Conservation (phyloP, 2,888 invertebrate species). For the Meiosimyza decipiens region DNA sequence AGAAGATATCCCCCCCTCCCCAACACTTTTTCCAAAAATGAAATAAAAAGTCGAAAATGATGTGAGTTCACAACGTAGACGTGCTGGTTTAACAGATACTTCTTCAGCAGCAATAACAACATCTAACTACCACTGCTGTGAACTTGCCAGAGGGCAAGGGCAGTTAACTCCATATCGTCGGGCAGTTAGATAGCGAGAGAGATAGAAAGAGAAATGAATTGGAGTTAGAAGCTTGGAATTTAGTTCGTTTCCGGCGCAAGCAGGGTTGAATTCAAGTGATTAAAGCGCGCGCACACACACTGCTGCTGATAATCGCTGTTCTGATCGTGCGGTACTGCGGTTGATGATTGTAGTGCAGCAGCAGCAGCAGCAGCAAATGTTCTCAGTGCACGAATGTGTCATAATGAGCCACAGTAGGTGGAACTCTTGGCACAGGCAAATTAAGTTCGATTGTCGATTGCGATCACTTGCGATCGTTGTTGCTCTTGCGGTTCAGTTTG, state of each 20-base stretch:
- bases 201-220: too few species aligned
- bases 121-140: too few species aligned
- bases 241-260: conserved; percentile 35
- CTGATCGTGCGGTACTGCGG: conserved; percentile 2
- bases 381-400: conserved; percentile 35
- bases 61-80: too few species aligned
- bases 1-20: too few species aligned
- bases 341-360: not conserved
- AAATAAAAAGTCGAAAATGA: too few species aligned
- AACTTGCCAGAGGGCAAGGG: too few species aligned
- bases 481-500: not conserved
- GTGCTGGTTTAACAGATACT: too few species aligned
- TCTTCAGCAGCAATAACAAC: too few species aligned
- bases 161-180: too few species aligned
- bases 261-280: conserved; percentile 1
- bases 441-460: conserved; percentile 35
- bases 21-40: too few species aligned
- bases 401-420: conserved; percentile 39
- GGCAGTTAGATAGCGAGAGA: too few species aligned
- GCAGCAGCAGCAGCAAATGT: conserved; percentile 18
- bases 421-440: conserved; percentile 38
- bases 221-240: conserved; percentile 32
- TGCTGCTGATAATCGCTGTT: not conserved
- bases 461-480: conserved; percentile 20
- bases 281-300: not conserved